phyloP scores from a whole-genome alignment of 2,888 invertebrate species.

The Hirtodrosophila confusa region DNA sequence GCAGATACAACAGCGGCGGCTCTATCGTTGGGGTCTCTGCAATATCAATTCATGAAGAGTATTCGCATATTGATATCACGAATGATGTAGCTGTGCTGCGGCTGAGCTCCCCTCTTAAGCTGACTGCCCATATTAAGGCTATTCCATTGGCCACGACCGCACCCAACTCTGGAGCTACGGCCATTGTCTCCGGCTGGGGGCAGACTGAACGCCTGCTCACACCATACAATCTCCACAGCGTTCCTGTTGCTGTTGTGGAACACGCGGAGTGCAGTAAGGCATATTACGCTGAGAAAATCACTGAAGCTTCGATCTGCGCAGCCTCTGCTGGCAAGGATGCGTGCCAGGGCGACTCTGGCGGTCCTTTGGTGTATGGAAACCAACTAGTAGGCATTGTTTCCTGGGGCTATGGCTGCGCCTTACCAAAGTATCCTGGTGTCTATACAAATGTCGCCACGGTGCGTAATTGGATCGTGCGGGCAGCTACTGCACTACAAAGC shows the following conservation, averaged over 20 bases:
- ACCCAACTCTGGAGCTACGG: not conserved
- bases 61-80: not conserved
- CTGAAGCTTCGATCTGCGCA: conserved; percentile 14
- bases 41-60: not conserved
- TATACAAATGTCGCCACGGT: conserved; percentile 11
- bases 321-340: conserved; percentile 10
- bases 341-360: conserved; percentile 30
- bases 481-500: not conserved
- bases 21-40: not conserved
- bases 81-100: conserved; percentile 21
- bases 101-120: not conserved
- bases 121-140: not conserved
- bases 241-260: conserved; percentile 3
- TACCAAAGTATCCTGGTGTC: conserved; percentile 24
- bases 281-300: not conserved
- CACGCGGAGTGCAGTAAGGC: not conserved
- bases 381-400: conserved; percentile 36
- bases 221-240: not conserved
- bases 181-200: conserved; percentile 20
- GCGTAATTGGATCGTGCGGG: conserved; percentile 9
- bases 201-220: not conserved
- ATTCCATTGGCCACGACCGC: conserved; percentile 5
- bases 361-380: conserved; percentile 9
- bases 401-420: conserved; percentile 19
- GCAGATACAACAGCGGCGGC: not conserved